A percentile compares a stretch with the other conserved stretches of the same genome.
Conservation (phyloP, 2,797 vertebrate species). For the Natrix natrix region DNA sequence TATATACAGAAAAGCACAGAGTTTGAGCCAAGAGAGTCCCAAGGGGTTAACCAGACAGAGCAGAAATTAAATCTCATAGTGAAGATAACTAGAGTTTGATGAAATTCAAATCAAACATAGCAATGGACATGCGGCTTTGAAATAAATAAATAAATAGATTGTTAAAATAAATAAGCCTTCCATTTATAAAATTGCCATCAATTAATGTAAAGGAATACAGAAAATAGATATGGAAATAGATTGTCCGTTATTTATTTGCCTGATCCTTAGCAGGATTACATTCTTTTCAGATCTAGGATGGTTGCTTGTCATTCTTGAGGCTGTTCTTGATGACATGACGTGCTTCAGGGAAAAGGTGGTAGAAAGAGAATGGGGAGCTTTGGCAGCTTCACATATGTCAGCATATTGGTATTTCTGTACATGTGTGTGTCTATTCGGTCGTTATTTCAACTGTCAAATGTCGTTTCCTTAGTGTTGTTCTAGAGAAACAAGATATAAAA, state of each 20-base stretch:
- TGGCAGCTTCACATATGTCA: neutral
- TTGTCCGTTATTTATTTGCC: neutral
- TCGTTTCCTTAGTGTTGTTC: neutral
- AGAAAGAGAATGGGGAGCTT: neutral
- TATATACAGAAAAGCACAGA: neutral
- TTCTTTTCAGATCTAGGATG: too few relatives aligned
- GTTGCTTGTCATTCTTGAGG: neutral
- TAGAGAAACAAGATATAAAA: neutral
- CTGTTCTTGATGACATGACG: neutral
- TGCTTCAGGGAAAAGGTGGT: neutral
- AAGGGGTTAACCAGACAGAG: neutral
- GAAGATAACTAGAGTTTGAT: neutral
- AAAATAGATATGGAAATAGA: neutral
- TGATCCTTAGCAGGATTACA: neutral
- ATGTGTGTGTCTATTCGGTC: neutral
- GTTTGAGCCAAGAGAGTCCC: neutral
- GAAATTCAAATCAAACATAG: constrained; percentile 3
- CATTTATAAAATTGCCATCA: neutral
- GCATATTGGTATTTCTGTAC: neutral
- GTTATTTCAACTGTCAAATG: neutral
- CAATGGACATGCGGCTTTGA: neutral
- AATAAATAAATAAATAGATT: too few relatives aligned
- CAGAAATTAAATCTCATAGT: neutral
- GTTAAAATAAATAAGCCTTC: neutral
- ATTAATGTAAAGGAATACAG: neutral